phyloP scores from a whole-genome alignment of 2,113 vertebrate species.

The Nibea albiflora region DNA sequence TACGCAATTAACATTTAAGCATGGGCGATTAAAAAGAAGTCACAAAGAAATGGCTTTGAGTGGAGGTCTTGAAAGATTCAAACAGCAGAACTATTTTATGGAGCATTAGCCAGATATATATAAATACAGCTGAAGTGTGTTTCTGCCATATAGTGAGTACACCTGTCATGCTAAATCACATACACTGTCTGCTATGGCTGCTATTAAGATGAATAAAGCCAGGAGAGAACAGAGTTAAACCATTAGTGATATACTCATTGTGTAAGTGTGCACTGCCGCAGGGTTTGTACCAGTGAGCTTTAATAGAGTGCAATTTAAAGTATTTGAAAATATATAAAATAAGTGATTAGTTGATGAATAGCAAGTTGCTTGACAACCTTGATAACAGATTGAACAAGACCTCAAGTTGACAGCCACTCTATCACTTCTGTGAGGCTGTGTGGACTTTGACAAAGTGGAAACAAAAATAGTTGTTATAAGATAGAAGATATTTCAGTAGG shows the following conservation, averaged over 20 bases:
- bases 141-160: constrained; percentile 53
- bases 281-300: not conserved
- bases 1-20: constrained; percentile 80
- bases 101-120: constrained; percentile 78
- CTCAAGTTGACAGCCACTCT: too few relatives aligned
- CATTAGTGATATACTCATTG: constrained; percentile 13
- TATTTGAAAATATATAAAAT: not conserved
- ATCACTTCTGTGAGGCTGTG: too few relatives aligned
- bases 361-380: not conserved
- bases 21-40: constrained; percentile 80
- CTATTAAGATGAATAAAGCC: constrained; percentile 41
- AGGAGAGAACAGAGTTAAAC: constrained; percentile 7
- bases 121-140: constrained; percentile 69
- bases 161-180: constrained; percentile 72
- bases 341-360: not conserved
- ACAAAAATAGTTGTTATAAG: too few relatives aligned
- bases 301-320: not conserved
- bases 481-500: not conserved
- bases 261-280: not conserved
- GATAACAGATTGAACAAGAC: not conserved
- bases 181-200: constrained; percentile 31
- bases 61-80: constrained; percentile 75
- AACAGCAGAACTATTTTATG: constrained; percentile 73
- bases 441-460: too few relatives aligned
- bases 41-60: constrained; percentile 71